phyloP scores from a whole-genome alignment of 2,888 invertebrate genomes.

The Drosophila aldrichi region DNA sequence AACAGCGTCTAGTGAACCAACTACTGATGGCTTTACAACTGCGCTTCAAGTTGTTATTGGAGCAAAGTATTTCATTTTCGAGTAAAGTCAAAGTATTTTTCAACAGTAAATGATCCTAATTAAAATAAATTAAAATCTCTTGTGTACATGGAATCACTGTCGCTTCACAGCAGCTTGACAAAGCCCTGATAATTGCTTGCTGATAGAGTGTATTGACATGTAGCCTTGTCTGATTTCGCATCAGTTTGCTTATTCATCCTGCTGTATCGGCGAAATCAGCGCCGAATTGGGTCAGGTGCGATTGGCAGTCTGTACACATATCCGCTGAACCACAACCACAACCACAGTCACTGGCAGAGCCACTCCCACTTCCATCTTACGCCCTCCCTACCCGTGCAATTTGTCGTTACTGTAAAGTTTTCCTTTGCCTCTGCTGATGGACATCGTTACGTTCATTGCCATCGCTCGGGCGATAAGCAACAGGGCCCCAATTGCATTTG shows the following conservation, averaged over 20 bases:
- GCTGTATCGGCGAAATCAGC: conserved; percentile 36
- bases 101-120: neutral
- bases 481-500: conserved; percentile 53
- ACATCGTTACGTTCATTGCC: conserved; percentile 63
- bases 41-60: neutral
- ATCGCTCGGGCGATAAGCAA: conserved; percentile 36
- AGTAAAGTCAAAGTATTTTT: neutral
- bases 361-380: neutral
- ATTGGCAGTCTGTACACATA: conserved; percentile 32
- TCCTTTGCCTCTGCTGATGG: conserved; percentile 46
- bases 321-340: neutral
- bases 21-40: neutral
- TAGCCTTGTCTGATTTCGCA: conserved; percentile 21
- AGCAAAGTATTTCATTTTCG: neutral
- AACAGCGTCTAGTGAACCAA: neutral
- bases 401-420: conserved; percentile 50
- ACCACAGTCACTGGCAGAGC: neutral
- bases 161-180: neutral
- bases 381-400: conserved; percentile 8
- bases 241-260: conserved; percentile 36
- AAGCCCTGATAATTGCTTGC: conserved; percentile 12
- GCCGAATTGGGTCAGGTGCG: conserved; percentile 63
- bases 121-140: conserved; percentile 14
- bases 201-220: conserved; percentile 23
- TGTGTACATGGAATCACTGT: neutral